Percentiles rank a stretch among this genome's conserved stretches.
Evolutionary conservation across 2,113 vertebrate species (phyloP).

Genomic region (Oxyruncus cristatus): DNA sequence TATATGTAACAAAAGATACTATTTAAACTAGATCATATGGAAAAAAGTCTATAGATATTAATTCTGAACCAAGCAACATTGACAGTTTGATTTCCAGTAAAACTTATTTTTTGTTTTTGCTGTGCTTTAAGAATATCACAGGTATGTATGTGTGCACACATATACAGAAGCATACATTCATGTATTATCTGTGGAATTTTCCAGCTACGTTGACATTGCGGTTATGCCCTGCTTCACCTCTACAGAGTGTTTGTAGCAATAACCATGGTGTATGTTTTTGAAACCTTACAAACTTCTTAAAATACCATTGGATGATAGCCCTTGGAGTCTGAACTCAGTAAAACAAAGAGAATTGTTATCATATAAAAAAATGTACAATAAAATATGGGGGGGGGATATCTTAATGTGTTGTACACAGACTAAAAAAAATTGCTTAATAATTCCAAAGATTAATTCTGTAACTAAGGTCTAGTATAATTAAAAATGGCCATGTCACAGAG

Average conservation of each 20-base stretch:
- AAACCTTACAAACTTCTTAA: not conserved
- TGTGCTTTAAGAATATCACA: not conserved
- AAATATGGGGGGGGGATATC: not conserved
- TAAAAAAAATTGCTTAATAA: not conserved
- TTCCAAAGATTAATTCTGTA: not conserved
- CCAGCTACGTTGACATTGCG: rapidly evolving
- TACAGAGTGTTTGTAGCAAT: not conserved
- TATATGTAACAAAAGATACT: not conserved
- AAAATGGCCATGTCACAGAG: not conserved
- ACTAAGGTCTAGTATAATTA: not conserved
- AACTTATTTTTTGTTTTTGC: rapidly evolving
- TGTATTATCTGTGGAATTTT: not conserved
- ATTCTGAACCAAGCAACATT: rapidly evolving
- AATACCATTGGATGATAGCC: not conserved
- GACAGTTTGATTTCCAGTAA: not conserved
- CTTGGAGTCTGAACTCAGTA: not conserved
- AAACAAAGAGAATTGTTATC: not conserved
- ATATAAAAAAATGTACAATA: not conserved
- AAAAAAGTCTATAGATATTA: not conserved
- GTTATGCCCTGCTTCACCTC: not conserved
- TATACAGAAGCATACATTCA: not conserved
- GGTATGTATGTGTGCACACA: rapidly evolving
- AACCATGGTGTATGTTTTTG: not conserved
- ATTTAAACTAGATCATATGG: not conserved
- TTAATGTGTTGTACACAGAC: not conserved